Evolutionary conservation across 1,140 invertebrate species (phyloP), one percentile per base, ranked within the genome.

Genomic region (Drosophila neocordata): DNA sequence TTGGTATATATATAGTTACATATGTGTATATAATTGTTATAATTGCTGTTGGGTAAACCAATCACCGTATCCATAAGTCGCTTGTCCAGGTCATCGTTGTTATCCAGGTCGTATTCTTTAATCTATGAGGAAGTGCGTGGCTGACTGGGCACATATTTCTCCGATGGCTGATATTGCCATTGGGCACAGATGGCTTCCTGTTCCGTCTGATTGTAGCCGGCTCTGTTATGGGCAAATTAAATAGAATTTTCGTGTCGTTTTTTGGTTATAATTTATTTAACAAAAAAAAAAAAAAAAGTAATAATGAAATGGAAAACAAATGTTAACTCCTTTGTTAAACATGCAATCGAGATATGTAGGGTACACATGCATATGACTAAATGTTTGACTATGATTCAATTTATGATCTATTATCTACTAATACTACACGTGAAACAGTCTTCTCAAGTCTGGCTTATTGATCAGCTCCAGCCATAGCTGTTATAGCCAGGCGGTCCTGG

Each of bases 131-230:
- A 78, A 34, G 83, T 88, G 20, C 83, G 85, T 51, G 83, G 83
- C 76, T 88, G 83, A 68, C 90, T 91, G 64, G 90, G 90, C 65
- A 91, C 87, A 69, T 95, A 95, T 79, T 95, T 95, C 71, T 94
- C 94, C 20, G 94, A 94, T 4, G 94, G 94, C 67, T 93, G 92
- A 74, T 94, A 95, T 73, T 93, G 93, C 92, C 93, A 94, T 73
- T 94, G 93, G 2, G 94, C 93, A 66, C 94, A 95, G 12, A 95
- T 80, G 60, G 85, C 91, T 69, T 93, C 92, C 24, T 93, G 92
- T 66, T 93, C 93, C 27, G 93, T 92, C 77, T 94, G 92, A 44
- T 92, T 92, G 59, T 94, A 94, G 8, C 94, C 94, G 79, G 92
- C 94, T 65, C 90, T 91, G 69, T 15, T 38, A 13, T 52, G 22